Evolutionary conservation across 1,140 invertebrate species (phyloP).

Genomic region (Papilio machaon): DNA sequence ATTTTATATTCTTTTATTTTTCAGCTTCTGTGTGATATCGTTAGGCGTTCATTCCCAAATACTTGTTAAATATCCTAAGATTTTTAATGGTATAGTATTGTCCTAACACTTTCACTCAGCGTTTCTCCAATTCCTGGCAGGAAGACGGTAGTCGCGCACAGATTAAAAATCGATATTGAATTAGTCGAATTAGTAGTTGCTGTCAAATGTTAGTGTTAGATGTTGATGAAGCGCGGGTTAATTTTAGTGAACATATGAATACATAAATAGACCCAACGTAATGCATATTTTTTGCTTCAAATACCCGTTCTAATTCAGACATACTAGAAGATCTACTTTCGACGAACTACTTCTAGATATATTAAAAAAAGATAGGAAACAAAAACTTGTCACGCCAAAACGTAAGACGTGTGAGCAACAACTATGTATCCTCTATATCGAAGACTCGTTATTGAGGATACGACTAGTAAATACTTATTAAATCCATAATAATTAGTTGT

Average conservation of each 20-base stretch:
- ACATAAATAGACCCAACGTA: neutral
- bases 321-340: slow-evolving; percentile 22
- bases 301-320: slow-evolving; percentile 21
- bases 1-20: slow-evolving; percentile 29
- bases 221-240: slow-evolving; percentile 31
- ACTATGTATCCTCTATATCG: slow-evolving; percentile 23
- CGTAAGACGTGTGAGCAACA: slow-evolving; percentile 39
- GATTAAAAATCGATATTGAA: slow-evolving; percentile 19
- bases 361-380: slow-evolving; percentile 7
- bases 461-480: slow-evolving; percentile 33
- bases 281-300: neutral
- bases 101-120: slow-evolving; percentile 31
- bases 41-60: slow-evolving; percentile 39
- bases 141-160: slow-evolving; percentile 38
- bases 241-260: neutral
- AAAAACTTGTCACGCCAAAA: slow-evolving; percentile 37
- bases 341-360: slow-evolving; percentile 31
- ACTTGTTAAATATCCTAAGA: slow-evolving; percentile 31
- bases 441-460: slow-evolving; percentile 21
- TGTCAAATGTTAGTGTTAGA: slow-evolving; percentile 29
- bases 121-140: slow-evolving; percentile 35
- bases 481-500: slow-evolving; percentile 38
- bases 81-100: slow-evolving; percentile 34
- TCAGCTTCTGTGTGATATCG: slow-evolving; percentile 38
- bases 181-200: slow-evolving; percentile 33